Evolutionary conservation across 2,888 invertebrate species (phyloP), one percentile per base, ranked within the genome.

Genomic region (Amiota minor): DNA sequence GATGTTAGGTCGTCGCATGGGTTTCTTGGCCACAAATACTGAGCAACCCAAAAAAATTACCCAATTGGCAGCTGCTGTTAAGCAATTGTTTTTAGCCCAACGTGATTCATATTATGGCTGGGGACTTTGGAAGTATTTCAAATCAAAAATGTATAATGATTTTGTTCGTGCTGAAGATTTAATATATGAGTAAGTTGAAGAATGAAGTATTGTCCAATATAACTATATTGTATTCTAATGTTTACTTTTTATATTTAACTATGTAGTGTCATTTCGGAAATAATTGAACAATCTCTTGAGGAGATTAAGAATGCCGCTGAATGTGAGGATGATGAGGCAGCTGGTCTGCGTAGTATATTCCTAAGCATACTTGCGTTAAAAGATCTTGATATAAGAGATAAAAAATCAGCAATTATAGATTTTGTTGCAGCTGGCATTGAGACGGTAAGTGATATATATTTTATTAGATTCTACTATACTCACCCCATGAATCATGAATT

Each of bases 381-480:
- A 46, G 92, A 92, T 75, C 90, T 96, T 62, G 96, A 96, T 83
- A 92, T 93, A 83, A 91, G 94, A 69, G 96, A 97, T 86, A 96
- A 96, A 89, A 95, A 95, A 85, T 95, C 95, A 0, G 95, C 95
- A 0, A 93, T 96, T 71, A 94, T 96, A 62, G 96, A 97, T 89
- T 96, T 96, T 83, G 94, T 96, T 81, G 94, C 95, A 9, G 96
- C 96, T 50, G 96, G 96, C 65, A 96, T 96, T 85, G 95, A 96
- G 88, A 96, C 96, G 86, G 94, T 96, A 76, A 78, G 81, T 80
- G 2, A n/a, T 10, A 1, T 45, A 16, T 12, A 1, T 45, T 11
- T 3, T 18, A 11, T 55, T 14, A 16, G 9, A 55, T 18, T 12
- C 2, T 35, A 35, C 0, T 2, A 35, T 35, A 35, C 23, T 3